Evolutionary conservation across 2,888 invertebrate species (phyloP).

Genomic region (Agonopterix alstromeriana): DNA sequence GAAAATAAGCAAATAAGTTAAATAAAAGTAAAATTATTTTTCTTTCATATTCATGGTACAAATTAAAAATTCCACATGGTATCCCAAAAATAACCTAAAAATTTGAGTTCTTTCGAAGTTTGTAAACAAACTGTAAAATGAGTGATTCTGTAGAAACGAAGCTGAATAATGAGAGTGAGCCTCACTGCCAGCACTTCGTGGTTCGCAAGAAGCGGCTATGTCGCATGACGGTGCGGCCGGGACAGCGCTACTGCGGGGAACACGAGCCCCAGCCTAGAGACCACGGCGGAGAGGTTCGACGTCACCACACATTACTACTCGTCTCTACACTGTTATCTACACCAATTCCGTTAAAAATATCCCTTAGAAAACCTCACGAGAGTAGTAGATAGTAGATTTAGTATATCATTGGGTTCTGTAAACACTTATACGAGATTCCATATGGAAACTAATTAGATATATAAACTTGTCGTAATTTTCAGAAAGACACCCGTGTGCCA

Average conservation of each 20-base stretch:
- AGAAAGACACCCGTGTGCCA: constrained; percentile 73
- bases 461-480: constrained; percentile 15
- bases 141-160: constrained; percentile 4
- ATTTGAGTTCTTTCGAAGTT: background rate
- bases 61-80: background rate
- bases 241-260: constrained; percentile 83
- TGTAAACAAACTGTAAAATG: constrained; percentile 7
- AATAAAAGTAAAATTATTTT: too few relatives aligned
- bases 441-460: too few relatives aligned
- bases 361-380: too few relatives aligned
- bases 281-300: constrained; percentile 33
- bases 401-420: too few relatives aligned
- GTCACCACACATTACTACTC: background rate
- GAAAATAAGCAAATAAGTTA: too few relatives aligned
- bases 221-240: constrained; percentile 84
- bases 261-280: constrained; percentile 69
- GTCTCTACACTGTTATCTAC: too few relatives aligned
- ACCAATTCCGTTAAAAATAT: too few relatives aligned
- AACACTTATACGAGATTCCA: too few relatives aligned
- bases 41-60: too few relatives aligned
- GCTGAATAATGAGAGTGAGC: constrained; percentile 9
- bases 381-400: too few relatives aligned
- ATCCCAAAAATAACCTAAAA: constrained; percentile 6
- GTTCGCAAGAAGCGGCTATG: constrained; percentile 84
- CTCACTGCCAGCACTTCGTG: constrained; percentile 80